Base-by-base conservation (phyloP, 2,797 vertebrate genomes). In the Ispidina lecontei region DNA sequence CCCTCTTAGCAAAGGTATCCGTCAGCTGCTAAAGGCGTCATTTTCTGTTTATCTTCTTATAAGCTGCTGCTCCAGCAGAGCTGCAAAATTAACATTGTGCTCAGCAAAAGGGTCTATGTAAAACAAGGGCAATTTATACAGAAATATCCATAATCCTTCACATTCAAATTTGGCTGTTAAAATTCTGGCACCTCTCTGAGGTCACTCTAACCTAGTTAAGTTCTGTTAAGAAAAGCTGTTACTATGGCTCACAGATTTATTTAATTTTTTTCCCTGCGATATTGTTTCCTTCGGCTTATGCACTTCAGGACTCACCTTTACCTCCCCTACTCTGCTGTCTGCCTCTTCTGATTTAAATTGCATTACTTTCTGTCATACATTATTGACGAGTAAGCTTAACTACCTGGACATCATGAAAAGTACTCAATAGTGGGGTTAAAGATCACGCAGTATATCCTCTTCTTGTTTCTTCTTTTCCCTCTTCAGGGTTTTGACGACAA, bases 191-290 rank as follows among this genome's bases (percentile, higher is more conserved):
- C 72, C 64, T 96, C 88, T 89, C 3, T 0, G 96, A 97, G 95
- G 96, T 97, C 95, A 89, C 62, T 90, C 87, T 96, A 96, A 96
- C 94, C 92, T 92, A 96, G 95, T 97, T 97, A 96, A 95, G 84
- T 86, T 88, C 90, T 83, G 93, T 95, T 96, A 93, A 95, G 89
- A 94, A 94, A 95, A 67, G 64, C 90, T 64, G 76, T 83, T 59
- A 10, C 95, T 95, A 73, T n/a, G 44, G 92, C 93, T 94, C 51
- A 41, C 71, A 94, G 91, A 10, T 64, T 93, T 94, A 95, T 82
- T 65, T 95, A 51, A 93, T 94, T 54, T 89, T 93, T 52, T 47
- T 49, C 15, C 88, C 67, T 67, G 75, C 84, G 92, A 82, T 90
- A 79, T 89, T 83, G 65, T 91, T 68, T 97, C 59, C 89, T 94